These are phyloP conservation scores for Oenanthe melanoleuca DNA, from an alignment of 2,113 vertebrate genomes.

Conservation along the genomic window DNA sequence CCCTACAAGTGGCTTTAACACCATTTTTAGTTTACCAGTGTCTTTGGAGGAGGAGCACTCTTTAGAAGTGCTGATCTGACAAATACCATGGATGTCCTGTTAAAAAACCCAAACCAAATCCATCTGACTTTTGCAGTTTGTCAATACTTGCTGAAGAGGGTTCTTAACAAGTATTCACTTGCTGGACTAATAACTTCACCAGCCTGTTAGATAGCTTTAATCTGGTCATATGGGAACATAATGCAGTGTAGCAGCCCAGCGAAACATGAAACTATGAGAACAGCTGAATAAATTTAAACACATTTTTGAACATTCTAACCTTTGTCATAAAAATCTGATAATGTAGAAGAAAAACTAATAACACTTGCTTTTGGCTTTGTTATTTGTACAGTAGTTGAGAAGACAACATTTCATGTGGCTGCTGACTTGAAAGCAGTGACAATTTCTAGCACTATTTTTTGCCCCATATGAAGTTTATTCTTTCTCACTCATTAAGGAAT, in stretches of 20 bases:
- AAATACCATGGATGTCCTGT: neutral
- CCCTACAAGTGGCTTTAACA: neutral
- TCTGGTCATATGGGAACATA: slow-evolving; percentile 60
- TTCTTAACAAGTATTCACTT: slow-evolving; percentile 34
- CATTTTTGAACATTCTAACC: slow-evolving; percentile 61
- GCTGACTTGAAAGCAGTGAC: slow-evolving; percentile 42
- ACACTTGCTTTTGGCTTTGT: slow-evolving; percentile 54
- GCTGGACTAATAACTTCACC: slow-evolving; percentile 36
- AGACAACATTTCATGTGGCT: slow-evolving; percentile 35
- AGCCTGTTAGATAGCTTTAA: slow-evolving; percentile 62
- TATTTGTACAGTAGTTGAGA: slow-evolving; percentile 59
- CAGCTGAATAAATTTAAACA: slow-evolving; percentile 75
- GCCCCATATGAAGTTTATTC: slow-evolving; percentile 56
- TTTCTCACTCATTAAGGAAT: slow-evolving; percentile 70
- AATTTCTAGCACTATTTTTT: slow-evolving; percentile 46
- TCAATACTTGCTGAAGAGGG: neutral
- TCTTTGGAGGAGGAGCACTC: neutral
- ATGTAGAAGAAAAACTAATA: slow-evolving; percentile 55
- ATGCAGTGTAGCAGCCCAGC: slow-evolving; percentile 55
- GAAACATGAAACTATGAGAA: slow-evolving; percentile 72
- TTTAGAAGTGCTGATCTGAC: neutral
- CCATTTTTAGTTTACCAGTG: neutral
- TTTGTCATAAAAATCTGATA: slow-evolving; percentile 68
- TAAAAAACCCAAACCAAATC: neutral
- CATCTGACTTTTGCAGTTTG: neutral